Evolutionary conservation across 2,797 vertebrate genomes (phyloP).

Genomic region (Chaunax sp.): DNA sequence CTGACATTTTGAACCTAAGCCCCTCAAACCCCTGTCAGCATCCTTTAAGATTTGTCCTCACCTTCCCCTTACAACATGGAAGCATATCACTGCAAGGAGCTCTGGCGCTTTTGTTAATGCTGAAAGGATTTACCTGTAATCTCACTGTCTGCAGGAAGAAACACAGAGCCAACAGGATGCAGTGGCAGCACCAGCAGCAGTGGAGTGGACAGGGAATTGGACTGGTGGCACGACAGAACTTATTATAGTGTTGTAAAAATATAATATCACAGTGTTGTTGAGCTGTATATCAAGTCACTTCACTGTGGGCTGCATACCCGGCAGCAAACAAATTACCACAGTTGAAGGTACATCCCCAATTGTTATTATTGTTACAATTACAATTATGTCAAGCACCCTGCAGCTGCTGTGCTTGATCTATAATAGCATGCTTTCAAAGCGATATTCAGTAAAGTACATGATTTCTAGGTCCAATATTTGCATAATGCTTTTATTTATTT

Average conservation of each 20-base stretch:
- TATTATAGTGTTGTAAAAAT: constrained; percentile 58
- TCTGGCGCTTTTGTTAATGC: constrained; percentile 58
- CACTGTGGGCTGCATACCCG: constrained; percentile 39
- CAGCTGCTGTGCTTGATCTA: constrained; percentile 17
- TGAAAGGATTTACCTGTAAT: constrained; percentile 80
- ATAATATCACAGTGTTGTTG: constrained; percentile 46
- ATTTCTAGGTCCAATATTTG: background rate
- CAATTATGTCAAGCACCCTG: constrained; percentile 32
- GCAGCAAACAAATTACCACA: constrained; percentile 31
- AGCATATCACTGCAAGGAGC: constrained; percentile 46
- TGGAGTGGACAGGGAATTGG: constrained; percentile 47
- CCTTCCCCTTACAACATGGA: constrained; percentile 46
- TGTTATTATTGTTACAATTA: constrained; percentile 9
- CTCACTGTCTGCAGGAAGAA: constrained; percentile 61
- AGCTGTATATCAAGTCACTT: constrained; percentile 58
- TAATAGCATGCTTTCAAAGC: constrained; percentile 16
- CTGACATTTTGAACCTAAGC: constrained; percentile 27
- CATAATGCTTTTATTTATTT: background rate
- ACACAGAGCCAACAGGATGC: constrained; percentile 59
- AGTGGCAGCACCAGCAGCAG: constrained; percentile 43
- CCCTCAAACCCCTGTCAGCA: constrained; percentile 24
- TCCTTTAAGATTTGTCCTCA: constrained; percentile 42
- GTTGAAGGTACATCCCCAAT: constrained; percentile 15
- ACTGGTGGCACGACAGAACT: constrained; percentile 41
- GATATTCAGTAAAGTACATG: background rate